These are phyloP conservation scores for Drosophila falleni DNA, from an alignment of 2,888 invertebrate genomes.

Conservation along the genomic window DNA sequence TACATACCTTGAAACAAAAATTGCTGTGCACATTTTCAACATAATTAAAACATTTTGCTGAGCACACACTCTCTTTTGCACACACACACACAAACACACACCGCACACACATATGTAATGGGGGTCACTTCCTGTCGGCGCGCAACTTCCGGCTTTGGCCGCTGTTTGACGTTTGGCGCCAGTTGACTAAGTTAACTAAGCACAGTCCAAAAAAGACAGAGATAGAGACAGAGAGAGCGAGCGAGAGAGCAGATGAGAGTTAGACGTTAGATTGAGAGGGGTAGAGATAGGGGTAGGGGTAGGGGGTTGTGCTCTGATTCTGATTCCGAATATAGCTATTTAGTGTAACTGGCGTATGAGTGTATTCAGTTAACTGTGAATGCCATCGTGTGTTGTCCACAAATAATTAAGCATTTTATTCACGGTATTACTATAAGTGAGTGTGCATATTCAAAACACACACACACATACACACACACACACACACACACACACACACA, in stretches of 20 bases:
- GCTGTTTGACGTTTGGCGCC: slow-evolving; percentile 55
- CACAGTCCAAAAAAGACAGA: slow-evolving; percentile 14
- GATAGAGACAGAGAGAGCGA: not conserved
- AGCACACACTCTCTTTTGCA: slow-evolving; percentile 11
- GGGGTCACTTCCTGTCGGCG: slow-evolving; percentile 72
- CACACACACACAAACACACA: slow-evolving; percentile 7
- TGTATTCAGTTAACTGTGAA: slow-evolving; percentile 28
- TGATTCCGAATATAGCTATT: slow-evolving; percentile 20
- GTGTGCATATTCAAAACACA: slow-evolving; percentile 23
- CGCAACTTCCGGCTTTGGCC: slow-evolving; percentile 59
- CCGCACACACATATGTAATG: slow-evolving; percentile 25
- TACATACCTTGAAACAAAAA: slow-evolving; percentile 55
- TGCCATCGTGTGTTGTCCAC: slow-evolving; percentile 20
- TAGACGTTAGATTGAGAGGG: not conserved
- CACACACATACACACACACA: slow-evolving; percentile 8
- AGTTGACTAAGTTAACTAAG: slow-evolving; percentile 45
- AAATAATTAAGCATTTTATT: slow-evolving; percentile 21
- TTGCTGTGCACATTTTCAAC: slow-evolving; percentile 67
- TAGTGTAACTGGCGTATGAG: slow-evolving; percentile 22
- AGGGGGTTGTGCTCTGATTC: not conserved
- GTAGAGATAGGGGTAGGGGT: no score
- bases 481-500: slow-evolving; percentile 4
- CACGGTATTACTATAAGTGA: not conserved
- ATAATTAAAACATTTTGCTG: slow-evolving; percentile 76
- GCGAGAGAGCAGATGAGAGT: not conserved